Conservation (phyloP, 2,113 vertebrate species). For the Chamaetylas fuelleborni region DNA sequence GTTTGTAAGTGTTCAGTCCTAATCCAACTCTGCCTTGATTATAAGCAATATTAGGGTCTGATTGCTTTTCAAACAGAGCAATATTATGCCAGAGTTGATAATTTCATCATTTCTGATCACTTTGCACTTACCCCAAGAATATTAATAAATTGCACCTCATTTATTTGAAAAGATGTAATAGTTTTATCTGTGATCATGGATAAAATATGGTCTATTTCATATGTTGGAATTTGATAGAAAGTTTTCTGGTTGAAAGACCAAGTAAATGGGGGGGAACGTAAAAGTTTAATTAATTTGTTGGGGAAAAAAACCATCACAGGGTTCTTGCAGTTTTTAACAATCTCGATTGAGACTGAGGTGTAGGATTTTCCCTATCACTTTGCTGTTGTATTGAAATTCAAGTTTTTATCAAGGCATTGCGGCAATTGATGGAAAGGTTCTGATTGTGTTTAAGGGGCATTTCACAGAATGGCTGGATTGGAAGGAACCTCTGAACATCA, state of each 20-base stretch:
- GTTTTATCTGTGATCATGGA: not conserved
- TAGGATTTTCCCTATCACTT: not conserved
- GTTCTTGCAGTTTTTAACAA: not conserved
- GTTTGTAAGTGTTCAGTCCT: not conserved
- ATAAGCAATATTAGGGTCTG: not conserved
- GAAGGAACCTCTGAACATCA: not conserved
- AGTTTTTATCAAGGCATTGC: not conserved
- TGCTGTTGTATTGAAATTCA: not conserved
- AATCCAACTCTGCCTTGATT: not conserved
- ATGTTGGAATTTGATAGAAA: not conserved
- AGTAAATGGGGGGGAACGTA: not conserved
- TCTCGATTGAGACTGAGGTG: accelerated
- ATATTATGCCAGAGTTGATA: not conserved
- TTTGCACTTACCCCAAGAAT: not conserved
- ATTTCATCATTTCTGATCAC: not conserved
- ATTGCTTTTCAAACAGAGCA: not conserved
- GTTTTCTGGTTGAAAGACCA: not conserved
- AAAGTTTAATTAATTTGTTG: not conserved
- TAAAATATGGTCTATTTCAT: not conserved
- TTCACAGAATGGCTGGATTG: not conserved
- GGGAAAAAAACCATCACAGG: accelerated
- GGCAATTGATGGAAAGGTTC: not conserved
- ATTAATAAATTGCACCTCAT: not conserved
- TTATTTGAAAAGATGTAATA: not conserved
- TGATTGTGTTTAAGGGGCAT: not conserved